Percentiles rank a stretch among this genome's conserved stretches.
Conservation (phyloP, 2,797 vertebrate genomes). For the Epinephelus malabaricus region DNA sequence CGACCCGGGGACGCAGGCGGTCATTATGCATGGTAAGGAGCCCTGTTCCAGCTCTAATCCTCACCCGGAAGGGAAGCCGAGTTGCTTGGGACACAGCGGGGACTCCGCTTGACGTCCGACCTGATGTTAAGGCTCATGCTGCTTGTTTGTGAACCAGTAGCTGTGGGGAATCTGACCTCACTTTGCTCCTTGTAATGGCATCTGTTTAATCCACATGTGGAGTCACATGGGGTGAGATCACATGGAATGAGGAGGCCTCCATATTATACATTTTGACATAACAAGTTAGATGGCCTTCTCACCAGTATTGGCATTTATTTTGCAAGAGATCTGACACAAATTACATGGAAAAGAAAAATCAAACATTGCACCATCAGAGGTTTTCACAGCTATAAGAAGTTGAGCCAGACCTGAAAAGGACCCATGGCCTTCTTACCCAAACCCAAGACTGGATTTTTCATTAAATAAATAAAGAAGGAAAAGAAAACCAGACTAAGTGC, state of each 20-base stretch:
- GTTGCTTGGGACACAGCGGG: slow-evolving; percentile 39
- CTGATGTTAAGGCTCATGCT: slow-evolving; percentile 51
- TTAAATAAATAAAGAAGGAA: background rate
- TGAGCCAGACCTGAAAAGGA: background rate
- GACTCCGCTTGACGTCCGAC: slow-evolving; percentile 44
- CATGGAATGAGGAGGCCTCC: background rate
- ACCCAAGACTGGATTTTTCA: background rate
- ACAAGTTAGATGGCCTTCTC: background rate
- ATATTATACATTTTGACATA: background rate
- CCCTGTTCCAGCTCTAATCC: slow-evolving; percentile 47
- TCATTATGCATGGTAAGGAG: slow-evolving; percentile 18
- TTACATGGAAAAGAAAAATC: background rate
- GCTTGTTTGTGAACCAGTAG: slow-evolving; percentile 60
- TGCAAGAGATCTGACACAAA: background rate
- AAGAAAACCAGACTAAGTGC: background rate
- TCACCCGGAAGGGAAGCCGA: slow-evolving; percentile 16
- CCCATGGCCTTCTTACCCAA: background rate
- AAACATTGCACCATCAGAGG: background rate
- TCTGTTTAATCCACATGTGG: slow-evolving; percentile 30
- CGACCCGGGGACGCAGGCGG: slow-evolving; percentile 22
- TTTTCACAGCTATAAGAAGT: too few relatives aligned
- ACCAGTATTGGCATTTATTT: background rate
- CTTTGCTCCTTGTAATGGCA: slow-evolving; percentile 23
- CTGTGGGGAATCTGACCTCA: slow-evolving; percentile 29
- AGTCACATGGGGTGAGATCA: slow-evolving; percentile 10